Percentiles rank a stretch among this genome's conserved stretches.
Evolutionary conservation across 2,888 invertebrate genomes (phyloP).

Genomic region (Amphipoea oculea): DNA sequence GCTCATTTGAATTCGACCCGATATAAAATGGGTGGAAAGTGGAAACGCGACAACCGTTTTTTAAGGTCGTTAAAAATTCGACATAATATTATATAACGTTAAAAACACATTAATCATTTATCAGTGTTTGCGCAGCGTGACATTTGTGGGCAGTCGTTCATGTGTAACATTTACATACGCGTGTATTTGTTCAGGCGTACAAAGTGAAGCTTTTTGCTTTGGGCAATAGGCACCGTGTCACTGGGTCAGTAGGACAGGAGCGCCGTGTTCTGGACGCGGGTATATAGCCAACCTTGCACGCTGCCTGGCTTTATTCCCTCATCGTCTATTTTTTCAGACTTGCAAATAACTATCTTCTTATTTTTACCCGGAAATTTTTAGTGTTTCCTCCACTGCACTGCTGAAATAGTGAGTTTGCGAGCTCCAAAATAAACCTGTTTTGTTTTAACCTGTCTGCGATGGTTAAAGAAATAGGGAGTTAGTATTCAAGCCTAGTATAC

Average conservation of each 20-base stretch:
- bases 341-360: not conserved
- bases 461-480: not conserved
- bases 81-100: slow-evolving; percentile 56
- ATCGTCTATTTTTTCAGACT: slow-evolving; percentile 40
- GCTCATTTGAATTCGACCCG: slow-evolving; percentile 20
- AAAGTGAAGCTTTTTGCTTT: slow-evolving; percentile 79
- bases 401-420: not conserved
- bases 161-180: slow-evolving; percentile 78
- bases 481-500: not conserved
- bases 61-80: slow-evolving; percentile 56
- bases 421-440: not conserved
- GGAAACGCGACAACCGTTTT: slow-evolving; percentile 9
- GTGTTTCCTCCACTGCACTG: not conserved
- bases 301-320: slow-evolving; percentile 70
- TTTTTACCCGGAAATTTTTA: slow-evolving; percentile 6
- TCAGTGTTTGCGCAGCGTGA: slow-evolving; percentile 66
- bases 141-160: slow-evolving; percentile 70
- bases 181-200: slow-evolving; percentile 81
- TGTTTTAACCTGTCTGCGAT: not conserved
- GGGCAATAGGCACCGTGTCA: slow-evolving; percentile 77
- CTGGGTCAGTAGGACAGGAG: slow-evolving; percentile 85
- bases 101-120: slow-evolving; percentile 74
- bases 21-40: slow-evolving; percentile 18
- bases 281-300: slow-evolving; percentile 75
- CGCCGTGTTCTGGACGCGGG: slow-evolving; percentile 74